Conservation (phyloP, 2,113 vertebrate genomes). For the Taxidea taxus region DNA sequence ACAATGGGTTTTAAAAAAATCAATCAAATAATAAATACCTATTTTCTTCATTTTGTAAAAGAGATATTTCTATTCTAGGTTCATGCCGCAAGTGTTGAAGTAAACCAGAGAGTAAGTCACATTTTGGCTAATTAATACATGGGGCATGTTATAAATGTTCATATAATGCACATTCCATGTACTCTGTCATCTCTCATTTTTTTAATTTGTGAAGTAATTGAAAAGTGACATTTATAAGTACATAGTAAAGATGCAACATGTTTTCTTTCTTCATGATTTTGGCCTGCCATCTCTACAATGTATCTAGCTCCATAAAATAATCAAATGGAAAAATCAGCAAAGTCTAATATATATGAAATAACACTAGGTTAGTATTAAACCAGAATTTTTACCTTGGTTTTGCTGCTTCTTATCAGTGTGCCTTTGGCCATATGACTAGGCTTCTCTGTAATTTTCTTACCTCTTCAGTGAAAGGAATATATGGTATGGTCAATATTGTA, state of each 20-base stretch:
- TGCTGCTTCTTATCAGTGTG: not conserved
- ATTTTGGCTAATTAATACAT: not conserved
- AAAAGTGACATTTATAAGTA: not conserved
- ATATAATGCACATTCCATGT: not conserved
- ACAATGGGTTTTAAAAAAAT: not conserved
- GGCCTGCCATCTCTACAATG: not conserved
- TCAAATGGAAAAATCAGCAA: not conserved
- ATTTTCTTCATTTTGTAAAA: constrained; percentile 11
- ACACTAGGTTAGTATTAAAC: not conserved
- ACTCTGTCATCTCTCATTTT: not conserved
- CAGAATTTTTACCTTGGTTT: not conserved
- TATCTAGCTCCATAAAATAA: not conserved
- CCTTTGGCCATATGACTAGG: not conserved
- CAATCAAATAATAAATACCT: not conserved
- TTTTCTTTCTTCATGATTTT: not conserved
- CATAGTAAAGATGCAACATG: not conserved
- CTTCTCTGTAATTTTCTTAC: not conserved
- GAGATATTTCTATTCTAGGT: not conserved
- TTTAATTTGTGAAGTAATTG: not conserved
- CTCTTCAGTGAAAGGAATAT: not conserved
- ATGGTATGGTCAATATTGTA: not conserved
- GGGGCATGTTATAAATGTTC: not conserved
- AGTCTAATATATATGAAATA: not conserved
- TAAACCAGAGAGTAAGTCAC: not conserved
- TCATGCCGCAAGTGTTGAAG: not conserved